Evolutionary conservation across 2,113 vertebrate genomes (phyloP).

Genomic region (Hippocampus mohnikei): DNA sequence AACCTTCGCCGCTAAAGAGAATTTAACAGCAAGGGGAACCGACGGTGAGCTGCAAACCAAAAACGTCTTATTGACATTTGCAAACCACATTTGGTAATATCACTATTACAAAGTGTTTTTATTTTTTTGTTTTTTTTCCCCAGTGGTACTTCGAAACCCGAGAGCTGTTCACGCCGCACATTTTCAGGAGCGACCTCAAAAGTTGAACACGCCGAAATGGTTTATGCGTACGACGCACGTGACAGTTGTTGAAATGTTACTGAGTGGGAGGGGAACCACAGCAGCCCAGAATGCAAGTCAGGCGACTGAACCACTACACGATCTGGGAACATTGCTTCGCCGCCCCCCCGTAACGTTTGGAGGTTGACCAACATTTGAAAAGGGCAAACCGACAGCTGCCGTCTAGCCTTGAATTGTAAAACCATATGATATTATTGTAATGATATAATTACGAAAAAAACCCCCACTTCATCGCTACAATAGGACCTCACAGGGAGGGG

Average conservation of each 20-base stretch:
- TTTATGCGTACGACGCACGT: no score
- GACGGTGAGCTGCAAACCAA: neutral
- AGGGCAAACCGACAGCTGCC: slow-evolving; percentile 20
- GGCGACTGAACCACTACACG: neutral
- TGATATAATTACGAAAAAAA: slow-evolving; percentile 35
- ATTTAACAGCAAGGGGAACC: neutral
- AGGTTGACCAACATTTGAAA: neutral
- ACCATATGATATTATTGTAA: slow-evolving; percentile 7
- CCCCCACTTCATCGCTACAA: slow-evolving; percentile 19
- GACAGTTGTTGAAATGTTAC: no score
- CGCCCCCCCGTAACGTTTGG: neutral
- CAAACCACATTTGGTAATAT: neutral
- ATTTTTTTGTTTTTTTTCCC: no score
- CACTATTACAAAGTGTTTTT: no score
- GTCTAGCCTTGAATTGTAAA: slow-evolving; percentile 2
- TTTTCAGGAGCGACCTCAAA: no score
- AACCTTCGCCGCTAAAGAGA: slow-evolving; percentile 39
- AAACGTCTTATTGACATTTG: neutral
- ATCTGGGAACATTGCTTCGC: neutral
- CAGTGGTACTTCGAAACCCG: no score
- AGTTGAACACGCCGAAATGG: no score
- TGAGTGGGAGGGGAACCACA: no score
- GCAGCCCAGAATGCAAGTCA: neutral
- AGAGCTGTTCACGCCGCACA: no score
- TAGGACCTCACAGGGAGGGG: slow-evolving; percentile 32